These are phyloP conservation scores for Sylvia atricapilla DNA, from an alignment of 2,113 vertebrate genomes.

Conservation along the genomic window DNA sequence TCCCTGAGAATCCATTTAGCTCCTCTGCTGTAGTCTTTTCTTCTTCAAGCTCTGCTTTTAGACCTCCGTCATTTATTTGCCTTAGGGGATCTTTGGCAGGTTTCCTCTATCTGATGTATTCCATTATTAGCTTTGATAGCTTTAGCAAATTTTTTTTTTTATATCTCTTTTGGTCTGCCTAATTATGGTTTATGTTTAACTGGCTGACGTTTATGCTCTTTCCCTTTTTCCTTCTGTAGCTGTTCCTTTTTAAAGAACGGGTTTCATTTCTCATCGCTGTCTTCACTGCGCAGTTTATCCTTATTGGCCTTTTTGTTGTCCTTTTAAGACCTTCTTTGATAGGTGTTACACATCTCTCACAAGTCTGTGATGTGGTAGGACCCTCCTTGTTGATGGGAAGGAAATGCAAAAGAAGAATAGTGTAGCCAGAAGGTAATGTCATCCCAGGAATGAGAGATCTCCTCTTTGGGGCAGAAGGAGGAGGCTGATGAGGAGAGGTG, in stretches of 20 bases:
- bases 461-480: not conserved
- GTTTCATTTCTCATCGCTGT: not conserved
- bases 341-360: not conserved
- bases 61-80: not conserved
- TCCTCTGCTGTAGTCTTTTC: not conserved
- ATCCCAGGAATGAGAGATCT: not conserved
- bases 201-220: not conserved
- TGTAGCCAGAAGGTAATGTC: not conserved
- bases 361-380: not conserved
- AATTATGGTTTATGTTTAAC: conserved; percentile 40
- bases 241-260: not conserved
- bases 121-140: conserved; percentile 24
- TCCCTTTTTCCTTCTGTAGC: not conserved
- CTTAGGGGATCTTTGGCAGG: conserved; percentile 28
- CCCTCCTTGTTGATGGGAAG: not conserved
- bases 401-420: not conserved
- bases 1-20: not conserved
- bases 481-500: not conserved
- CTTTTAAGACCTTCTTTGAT: not conserved
- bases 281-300: not conserved
- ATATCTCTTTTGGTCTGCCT: conserved; percentile 17
- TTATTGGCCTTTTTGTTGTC: not conserved
- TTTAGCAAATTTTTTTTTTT: conserved; percentile 35
- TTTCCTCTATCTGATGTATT: conserved; percentile 18
- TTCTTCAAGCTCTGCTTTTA: conserved; percentile 5